Evolutionary conservation across 2,797 vertebrate species (phyloP).

Genomic region (Pseudochromis fuscus): DNA sequence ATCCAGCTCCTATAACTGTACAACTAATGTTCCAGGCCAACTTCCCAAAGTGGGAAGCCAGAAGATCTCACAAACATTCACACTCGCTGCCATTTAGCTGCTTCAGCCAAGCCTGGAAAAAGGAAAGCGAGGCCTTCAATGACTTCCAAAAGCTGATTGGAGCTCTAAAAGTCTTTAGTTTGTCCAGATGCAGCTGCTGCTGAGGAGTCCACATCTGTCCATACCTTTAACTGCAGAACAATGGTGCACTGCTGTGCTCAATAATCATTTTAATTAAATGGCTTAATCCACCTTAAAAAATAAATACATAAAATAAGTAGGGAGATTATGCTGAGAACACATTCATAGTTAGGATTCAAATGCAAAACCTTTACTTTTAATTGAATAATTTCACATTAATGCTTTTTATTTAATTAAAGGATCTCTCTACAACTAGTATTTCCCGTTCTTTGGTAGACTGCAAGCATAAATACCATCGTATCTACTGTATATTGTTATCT

Average conservation of each 20-base stretch:
- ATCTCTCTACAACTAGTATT: constrained; percentile 1
- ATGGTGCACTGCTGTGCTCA: no score
- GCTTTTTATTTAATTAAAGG: constrained; percentile 1
- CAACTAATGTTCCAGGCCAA: neutral
- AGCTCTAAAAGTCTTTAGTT: neutral
- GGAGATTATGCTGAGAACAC: no score
- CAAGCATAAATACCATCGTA: constrained; percentile 55
- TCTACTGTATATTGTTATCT: constrained; percentile 56
- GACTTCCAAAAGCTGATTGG: neutral
- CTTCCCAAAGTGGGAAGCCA: neutral
- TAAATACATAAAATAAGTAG: no score
- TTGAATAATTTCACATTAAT: neutral
- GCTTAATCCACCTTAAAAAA: no score
- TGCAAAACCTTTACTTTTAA: neutral
- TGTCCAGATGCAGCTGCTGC: neutral
- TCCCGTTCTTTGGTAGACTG: constrained; percentile 30
- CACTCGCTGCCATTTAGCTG: constrained; percentile 4
- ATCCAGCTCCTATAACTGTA: neutral
- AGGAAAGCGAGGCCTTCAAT: neutral
- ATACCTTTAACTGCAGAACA: no score
- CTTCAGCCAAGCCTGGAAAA: neutral
- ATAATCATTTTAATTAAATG: no score
- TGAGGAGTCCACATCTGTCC: no score
- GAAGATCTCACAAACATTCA: neutral
- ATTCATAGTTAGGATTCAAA: neutral